Percentiles rank a stretch among this genome's conserved stretches.
Evolutionary conservation across 2,113 vertebrate genomes (phyloP).

Genomic region (Cranoglanis bouderius): DNA sequence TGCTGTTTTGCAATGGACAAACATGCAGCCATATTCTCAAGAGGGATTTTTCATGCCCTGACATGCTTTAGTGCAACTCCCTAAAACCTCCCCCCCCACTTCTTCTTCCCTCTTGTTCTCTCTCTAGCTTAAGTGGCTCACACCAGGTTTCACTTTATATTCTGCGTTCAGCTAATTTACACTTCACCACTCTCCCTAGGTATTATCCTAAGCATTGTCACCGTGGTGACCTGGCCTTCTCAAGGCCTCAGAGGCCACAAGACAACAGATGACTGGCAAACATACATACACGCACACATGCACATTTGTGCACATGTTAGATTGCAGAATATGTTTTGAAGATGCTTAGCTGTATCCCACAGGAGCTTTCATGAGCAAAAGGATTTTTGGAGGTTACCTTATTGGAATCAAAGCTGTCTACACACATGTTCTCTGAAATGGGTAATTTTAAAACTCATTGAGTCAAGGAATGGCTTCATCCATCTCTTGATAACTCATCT

Average conservation of each 20-base stretch:
- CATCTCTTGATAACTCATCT: conserved; percentile 4
- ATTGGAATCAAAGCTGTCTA: conserved; percentile 7
- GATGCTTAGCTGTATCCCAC: conserved; percentile 28
- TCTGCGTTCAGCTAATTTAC: conserved; percentile 48
- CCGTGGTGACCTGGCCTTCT: conserved; percentile 45
- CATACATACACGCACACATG: conserved; percentile 12
- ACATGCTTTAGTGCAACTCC: conserved; percentile 47
- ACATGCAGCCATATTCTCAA: conserved; percentile 38
- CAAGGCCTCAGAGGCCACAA: conserved; percentile 37
- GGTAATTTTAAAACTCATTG: background rate
- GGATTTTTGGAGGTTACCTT: conserved; percentile 16
- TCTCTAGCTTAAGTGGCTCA: conserved; percentile 22
- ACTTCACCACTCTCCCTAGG: conserved; percentile 38
- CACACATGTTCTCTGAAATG: background rate
- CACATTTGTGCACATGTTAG: conserved; percentile 4
- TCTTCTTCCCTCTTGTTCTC: conserved; percentile 31
- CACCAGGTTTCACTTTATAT: conserved; percentile 46
- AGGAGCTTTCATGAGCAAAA: conserved; percentile 5
- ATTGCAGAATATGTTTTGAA: conserved; percentile 38
- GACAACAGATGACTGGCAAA: conserved; percentile 40
- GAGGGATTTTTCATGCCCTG: conserved; percentile 51
- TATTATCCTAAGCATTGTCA: conserved; percentile 43
- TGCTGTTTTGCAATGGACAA: conserved; percentile 43
- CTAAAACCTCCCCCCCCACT: background rate
- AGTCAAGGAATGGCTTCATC: background rate